Base-by-base conservation (phyloP, 2,888 invertebrate genomes). In the Plebejus argus region DNA sequence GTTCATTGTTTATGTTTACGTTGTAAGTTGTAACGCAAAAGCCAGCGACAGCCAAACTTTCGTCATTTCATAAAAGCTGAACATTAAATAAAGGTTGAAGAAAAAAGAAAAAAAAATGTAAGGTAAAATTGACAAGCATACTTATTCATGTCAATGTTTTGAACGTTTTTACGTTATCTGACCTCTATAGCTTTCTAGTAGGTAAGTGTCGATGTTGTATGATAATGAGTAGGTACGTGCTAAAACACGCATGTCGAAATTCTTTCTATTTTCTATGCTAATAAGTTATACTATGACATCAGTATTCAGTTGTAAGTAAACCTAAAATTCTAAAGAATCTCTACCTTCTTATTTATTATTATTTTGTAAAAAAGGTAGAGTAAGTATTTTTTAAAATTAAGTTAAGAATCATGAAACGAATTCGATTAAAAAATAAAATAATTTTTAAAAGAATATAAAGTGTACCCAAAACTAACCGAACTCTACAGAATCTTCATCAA, bases 201-300 rank as follows among this genome's bases (percentile, higher is more conserved):
- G n/a, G 20, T 20, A 71, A 39, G 20, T 71, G 39, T 71, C 71
- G 71, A 71, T 39, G 39, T 71, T 39, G n/a, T 71, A 71, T 71
- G 71, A 71, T 71, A 71, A 71, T 71, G 71, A 71, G 20, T 39
- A 71, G 20, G 71, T 39, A 71, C 39, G 71, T 71, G 71, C 71
- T 71, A 71, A 71, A 71, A 71, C 39, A 71, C 39, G 71, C n/a
- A 35, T 71, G 71, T 71, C 39, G 39, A 71, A 71, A 71, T 71
- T 71, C 71, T 66, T 66, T 66, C 28, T 15, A 66, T 66, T 66
- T 66, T 66, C 66, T 33, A 33, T 66, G 66, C 15, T 66, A 66
- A 33, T 10, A 23, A 61, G 61, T 20, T 61, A 61, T 8, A 2
- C 1, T 18, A 0, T 53, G 53, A 20, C 20, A 3, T 0, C 6